phyloP scores from a whole-genome alignment of 2,888 invertebrate species.

The Caenorhabditis sinica region DNA sequence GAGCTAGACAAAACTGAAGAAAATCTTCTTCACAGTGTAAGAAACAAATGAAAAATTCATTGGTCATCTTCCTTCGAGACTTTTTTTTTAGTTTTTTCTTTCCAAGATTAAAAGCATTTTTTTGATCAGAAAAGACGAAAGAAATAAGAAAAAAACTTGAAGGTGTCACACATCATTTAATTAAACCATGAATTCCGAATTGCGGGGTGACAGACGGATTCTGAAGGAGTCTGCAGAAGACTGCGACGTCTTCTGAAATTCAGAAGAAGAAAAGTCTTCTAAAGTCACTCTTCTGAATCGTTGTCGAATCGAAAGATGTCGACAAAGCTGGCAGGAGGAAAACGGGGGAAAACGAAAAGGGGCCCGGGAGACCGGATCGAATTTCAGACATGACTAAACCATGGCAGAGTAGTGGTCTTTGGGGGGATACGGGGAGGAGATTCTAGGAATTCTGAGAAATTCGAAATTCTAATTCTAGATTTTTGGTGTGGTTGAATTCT shows the following conservation, averaged over 20 bases:
- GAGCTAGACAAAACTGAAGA: background rate
- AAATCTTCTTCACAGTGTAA: background rate
- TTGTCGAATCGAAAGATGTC: background rate
- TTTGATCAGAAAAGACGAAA: background rate
- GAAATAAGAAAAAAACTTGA: too few species aligned
- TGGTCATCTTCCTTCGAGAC: background rate
- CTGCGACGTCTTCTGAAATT: background rate
- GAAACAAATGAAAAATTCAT: background rate
- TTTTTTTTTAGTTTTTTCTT: background rate
- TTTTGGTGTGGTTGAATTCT: background rate
- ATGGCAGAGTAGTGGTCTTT: background rate
- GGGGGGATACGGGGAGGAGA: too few species aligned
- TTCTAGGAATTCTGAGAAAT: background rate
- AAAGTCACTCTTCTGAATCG: conserved; percentile 11
- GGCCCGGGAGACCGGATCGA: conserved; percentile 25
- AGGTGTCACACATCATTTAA: too few species aligned
- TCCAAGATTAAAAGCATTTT: background rate
- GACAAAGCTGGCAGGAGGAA: background rate
- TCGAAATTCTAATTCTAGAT: background rate
- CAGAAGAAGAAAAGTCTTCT: conserved; percentile 1
- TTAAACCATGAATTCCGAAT: background rate
- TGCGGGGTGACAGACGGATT: background rate
- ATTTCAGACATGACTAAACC: conserved; percentile 52
- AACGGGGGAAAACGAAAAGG: background rate
- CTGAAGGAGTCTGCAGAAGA: background rate